These are phyloP conservation scores for Babyrousa celebensis DNA, from an alignment of 2,797 vertebrate genomes.

Conservation along the genomic window DNA sequence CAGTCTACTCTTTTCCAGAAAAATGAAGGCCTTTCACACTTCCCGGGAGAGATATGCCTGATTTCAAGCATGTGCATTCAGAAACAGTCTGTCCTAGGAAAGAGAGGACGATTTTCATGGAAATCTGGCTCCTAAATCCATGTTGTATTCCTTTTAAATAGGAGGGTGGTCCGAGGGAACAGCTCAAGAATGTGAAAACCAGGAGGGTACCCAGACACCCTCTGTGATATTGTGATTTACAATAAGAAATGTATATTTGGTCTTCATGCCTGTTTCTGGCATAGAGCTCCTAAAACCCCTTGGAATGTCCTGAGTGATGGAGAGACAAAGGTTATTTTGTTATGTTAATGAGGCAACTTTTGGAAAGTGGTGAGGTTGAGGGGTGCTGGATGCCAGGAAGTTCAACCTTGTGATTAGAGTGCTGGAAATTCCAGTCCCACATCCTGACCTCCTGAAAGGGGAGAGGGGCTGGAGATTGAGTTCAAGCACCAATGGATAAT, in stretches of 20 bases:
- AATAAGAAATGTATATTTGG: not conserved
- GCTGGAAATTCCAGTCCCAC: not conserved
- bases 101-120: not conserved
- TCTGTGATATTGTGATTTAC: not conserved
- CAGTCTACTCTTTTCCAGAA: not conserved
- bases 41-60: not conserved
- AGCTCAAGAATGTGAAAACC: not conserved
- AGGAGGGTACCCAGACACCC: not conserved
- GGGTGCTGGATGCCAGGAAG: not conserved
- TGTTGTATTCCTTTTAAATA: not conserved
- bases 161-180: not conserved
- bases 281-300: not conserved
- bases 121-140: not conserved
- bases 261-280: not conserved
- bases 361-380: not conserved
- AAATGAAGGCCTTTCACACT: not conserved
- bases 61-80: not conserved
- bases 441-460: not conserved
- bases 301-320: not conserved
- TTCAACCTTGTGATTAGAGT: not conserved
- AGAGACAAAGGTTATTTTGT: not conserved
- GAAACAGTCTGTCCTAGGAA: not conserved
- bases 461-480: not conserved
- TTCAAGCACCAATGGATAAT: not conserved
- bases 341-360: not conserved